Evolutionary conservation across 2,888 invertebrate genomes (phyloP).

Genomic region (Lasioglossum marginatum): DNA sequence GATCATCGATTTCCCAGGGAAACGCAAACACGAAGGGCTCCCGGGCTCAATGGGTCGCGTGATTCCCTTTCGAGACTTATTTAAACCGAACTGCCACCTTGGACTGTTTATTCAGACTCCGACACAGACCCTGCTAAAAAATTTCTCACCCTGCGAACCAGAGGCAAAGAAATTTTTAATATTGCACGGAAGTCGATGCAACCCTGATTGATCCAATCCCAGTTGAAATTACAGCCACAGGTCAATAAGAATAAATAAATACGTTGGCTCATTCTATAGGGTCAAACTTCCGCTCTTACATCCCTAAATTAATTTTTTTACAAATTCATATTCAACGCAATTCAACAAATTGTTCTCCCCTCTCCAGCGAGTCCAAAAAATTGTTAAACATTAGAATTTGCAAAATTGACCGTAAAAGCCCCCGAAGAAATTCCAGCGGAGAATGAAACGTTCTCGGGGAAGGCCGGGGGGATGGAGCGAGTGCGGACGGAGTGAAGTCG

Average conservation of each 20-base stretch:
- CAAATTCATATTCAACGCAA: too few species aligned
- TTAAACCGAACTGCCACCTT: neutral
- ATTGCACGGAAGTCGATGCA: neutral
- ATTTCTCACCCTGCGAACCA: neutral
- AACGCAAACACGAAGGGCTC: slow-evolving; percentile 9
- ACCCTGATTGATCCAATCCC: neutral
- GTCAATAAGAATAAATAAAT: neutral
- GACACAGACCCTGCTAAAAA: neutral
- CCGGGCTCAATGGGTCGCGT: neutral
- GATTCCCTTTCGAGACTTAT: neutral
- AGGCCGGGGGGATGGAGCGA: neutral
- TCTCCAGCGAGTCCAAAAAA: neutral
- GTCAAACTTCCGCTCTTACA: too few species aligned
- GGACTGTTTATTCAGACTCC: neutral
- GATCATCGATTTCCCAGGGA: slow-evolving; percentile 23
- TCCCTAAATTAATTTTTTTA: too few species aligned
- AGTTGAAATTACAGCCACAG: neutral
- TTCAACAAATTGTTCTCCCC: neutral
- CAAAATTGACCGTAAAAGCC: neutral
- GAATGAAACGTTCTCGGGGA: neutral
- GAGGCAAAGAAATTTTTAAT: neutral
- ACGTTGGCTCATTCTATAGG: too few species aligned
- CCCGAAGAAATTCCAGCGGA: neutral
- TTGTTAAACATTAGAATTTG: neutral
- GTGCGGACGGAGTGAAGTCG: neutral